A percentile compares a stretch with the other conserved stretches of the same genome.
phyloP scores from a whole-genome alignment of 2,888 invertebrate species.

The Hartigia nigra region DNA sequence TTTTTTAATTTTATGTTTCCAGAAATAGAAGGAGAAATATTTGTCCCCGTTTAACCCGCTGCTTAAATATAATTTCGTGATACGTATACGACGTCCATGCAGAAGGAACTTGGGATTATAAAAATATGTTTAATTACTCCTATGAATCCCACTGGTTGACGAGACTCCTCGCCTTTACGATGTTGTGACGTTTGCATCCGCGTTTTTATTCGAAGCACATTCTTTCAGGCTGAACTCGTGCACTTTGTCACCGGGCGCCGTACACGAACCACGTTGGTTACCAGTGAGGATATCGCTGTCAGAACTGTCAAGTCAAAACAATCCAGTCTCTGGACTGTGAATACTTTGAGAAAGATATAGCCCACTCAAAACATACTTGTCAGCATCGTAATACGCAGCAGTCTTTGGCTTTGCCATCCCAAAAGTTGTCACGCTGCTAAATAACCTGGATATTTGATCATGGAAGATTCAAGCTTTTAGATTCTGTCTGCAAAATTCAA shows the following conservation, averaged over 20 bases:
- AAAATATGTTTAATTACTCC: constrained; percentile 26
- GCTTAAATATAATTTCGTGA: not conserved
- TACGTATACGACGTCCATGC: not conserved
- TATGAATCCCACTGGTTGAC: constrained; percentile 20
- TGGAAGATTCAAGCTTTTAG: too few species aligned
- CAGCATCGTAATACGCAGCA: not conserved
- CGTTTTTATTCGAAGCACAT: constrained; percentile 32
- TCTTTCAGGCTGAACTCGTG: constrained; percentile 23
- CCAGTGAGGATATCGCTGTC: constrained; percentile 12
- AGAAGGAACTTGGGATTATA: constrained; percentile 13
- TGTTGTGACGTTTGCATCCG: constrained; percentile 34
- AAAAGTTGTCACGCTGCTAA: not conserved
- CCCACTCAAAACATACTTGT: not conserved
- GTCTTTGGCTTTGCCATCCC: not conserved
- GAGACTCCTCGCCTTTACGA: constrained; percentile 31
- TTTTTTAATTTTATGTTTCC: too few species aligned
- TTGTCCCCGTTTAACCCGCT: not conserved
- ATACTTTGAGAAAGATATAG: not conserved
- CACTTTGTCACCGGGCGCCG: constrained; percentile 6
- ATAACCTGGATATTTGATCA: not conserved
- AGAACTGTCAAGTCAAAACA: constrained; percentile 18
- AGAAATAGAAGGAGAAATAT: not conserved
- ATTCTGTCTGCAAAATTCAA: too few species aligned
- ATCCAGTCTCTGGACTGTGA: constrained; percentile 1
- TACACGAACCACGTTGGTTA: constrained; percentile 10